Evolutionary conservation across 2,113 vertebrate genomes (phyloP), one percentile per base, ranked within the genome.

Genomic region (Panthera uncia): DNA sequence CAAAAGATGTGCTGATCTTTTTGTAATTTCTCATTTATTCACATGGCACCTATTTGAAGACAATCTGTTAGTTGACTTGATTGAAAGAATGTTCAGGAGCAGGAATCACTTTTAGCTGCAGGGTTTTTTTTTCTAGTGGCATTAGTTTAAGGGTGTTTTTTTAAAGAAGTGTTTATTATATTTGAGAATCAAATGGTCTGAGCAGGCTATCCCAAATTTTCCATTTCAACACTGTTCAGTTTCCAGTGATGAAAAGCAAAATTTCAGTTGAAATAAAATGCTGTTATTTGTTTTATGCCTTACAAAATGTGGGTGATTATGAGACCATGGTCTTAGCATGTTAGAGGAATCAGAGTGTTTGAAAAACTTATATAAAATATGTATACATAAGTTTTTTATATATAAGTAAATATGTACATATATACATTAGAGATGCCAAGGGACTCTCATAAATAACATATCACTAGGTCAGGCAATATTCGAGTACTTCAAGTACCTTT

Each of bases 31-130:
- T 74, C 95, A 97, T 95, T 41, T 18, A 41, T n/a, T 48, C 38
- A 95, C 61, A 97, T 98, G 88, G 92, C 68, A 95, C 94, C 31
- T 98, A 45, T 86, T 96, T 95, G 88, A 92, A 97, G 91, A 73
- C 87, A 96, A 95, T 65, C 86, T 85, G 23, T 69, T 93, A 93
- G 90, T 57, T 0, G 55, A 10, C 33, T 21, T 71, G 33, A 61
- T 36, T 89, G 6, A 33, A 69, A 89, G 7, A 88, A n/a, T 19
- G 61, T 74, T 87, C 33, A 74, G 21, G 23, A 87, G 9, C n/a
- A 92, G 3, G 7, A 92, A 36, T 65, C 29, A 55, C 19, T 57
- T 96, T 89, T 86, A 92, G 78, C 21, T 73, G 25, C 15, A 85
- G 25, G 52, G 14, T 36, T 50, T 66, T 33, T 66, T 66, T 81